Conservation (phyloP, 1,140 invertebrate species). For the Drosophila sproati region DNA sequence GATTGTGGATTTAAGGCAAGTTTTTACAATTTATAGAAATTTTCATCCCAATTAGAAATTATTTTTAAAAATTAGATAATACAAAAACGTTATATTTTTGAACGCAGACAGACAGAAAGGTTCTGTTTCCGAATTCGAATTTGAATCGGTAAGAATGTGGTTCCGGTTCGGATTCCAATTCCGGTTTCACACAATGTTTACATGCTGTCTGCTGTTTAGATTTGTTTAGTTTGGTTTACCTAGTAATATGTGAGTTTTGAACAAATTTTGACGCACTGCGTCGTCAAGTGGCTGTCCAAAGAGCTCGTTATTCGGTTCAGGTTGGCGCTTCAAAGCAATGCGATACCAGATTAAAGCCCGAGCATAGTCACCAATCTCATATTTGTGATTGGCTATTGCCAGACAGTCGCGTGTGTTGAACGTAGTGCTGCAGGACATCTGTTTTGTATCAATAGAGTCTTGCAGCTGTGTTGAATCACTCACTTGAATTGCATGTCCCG, state of each 20-base stretch:
- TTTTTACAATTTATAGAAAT: no score
- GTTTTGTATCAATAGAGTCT: neutral
- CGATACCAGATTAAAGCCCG: constrained; percentile 50
- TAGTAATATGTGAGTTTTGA: constrained; percentile 19
- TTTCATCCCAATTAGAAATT: no score
- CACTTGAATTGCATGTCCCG: constrained; percentile 92
- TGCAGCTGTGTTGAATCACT: constrained; percentile 29
- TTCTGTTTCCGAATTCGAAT: no score
- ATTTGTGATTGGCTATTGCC: constrained; percentile 40
- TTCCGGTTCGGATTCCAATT: no score
- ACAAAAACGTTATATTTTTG: no score
- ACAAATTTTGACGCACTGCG: constrained; percentile 13
- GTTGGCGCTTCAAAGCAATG: constrained; percentile 18
- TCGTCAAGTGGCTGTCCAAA: constrained; percentile 14
- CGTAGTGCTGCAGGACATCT: constrained; percentile 7
- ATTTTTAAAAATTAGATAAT: no score
- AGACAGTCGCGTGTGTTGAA: constrained; percentile 40
- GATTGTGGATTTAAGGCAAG: no score
- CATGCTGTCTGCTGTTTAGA: no score
- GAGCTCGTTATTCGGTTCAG: constrained; percentile 5
- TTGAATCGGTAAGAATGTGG: no score
- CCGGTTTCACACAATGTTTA: no score
- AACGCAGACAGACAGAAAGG: no score
- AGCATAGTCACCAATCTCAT: constrained; percentile 20
- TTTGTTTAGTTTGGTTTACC: constrained; percentile 5